Evolutionary conservation across 2,797 vertebrate genomes (phyloP).

Genomic region (Silurus aristotelis): DNA sequence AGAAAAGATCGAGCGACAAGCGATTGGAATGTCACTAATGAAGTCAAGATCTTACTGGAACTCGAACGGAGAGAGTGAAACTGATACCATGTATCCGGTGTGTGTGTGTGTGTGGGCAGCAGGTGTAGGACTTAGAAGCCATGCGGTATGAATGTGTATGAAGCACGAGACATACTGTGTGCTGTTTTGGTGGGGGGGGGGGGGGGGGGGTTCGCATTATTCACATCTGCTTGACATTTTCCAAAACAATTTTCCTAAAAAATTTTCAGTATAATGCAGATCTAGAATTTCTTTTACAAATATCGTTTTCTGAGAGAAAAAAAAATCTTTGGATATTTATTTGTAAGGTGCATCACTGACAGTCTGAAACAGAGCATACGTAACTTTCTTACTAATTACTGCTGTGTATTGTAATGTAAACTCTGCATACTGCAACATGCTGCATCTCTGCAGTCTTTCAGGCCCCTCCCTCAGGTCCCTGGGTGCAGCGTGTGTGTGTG

Average conservation of each 20-base stretch:
- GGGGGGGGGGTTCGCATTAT: no score
- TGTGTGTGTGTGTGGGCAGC: neutral
- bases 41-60: conserved; percentile 5
- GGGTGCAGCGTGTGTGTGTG: neutral
- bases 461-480: conserved; percentile 19
- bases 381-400: neutral
- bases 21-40: neutral
- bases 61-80: neutral
- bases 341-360: neutral
- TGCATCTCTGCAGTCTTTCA: conserved; percentile 41
- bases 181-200: no score
- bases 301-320: neutral
- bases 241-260: neutral
- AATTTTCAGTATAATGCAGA: neutral
- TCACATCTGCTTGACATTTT: neutral
- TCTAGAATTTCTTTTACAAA: neutral
- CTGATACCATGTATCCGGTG: neutral
- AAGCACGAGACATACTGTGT: neutral
- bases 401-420: neutral
- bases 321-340: no score
- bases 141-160: neutral
- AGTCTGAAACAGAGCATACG: neutral
- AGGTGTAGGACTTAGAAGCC: neutral
- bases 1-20: neutral
- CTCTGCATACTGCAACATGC: conserved; percentile 19